Evolutionary conservation across 23 tunicate genomes (phyloP).

Genomic region (Botrylloides violaceus): DNA sequence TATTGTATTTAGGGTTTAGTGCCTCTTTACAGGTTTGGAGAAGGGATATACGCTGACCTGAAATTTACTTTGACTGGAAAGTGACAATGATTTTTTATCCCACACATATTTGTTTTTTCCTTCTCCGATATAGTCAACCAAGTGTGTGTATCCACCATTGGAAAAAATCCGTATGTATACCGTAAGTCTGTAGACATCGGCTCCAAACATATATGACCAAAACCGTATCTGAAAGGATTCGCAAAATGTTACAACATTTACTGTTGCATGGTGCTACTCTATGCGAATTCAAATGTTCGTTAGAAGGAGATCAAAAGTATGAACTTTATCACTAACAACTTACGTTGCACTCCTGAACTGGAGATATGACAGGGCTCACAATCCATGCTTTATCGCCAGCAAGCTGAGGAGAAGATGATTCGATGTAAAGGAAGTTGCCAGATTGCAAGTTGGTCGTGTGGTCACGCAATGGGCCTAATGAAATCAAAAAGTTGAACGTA

Average conservation of each 20-base stretch:
- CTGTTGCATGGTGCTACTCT: too few relatives aligned
- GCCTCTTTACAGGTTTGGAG: too few relatives aligned
- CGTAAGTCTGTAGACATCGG: conserved; percentile 52
- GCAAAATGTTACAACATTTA: too few relatives aligned
- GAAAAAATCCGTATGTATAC: conserved; percentile 49
- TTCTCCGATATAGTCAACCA: conserved; percentile 20
- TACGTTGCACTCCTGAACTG: neutral
- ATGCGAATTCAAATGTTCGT: too few relatives aligned
- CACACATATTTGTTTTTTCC: conserved; percentile 27
- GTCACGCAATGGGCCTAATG: conserved; percentile 73
- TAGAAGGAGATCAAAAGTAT: too few relatives aligned
- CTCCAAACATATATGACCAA: conserved; percentile 84
- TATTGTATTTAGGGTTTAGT: too few relatives aligned
- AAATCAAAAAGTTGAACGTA: neutral
- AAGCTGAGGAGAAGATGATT: conserved; percentile 20
- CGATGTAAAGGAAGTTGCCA: conserved; percentile 43
- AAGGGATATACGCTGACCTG: conserved; percentile 11
- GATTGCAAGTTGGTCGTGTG: conserved; percentile 38
- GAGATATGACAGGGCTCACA: conserved; percentile 37
- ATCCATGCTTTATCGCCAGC: conserved; percentile 73
- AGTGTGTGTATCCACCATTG: conserved; percentile 57
- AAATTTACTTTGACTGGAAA: conserved; percentile 17
- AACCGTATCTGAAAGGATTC: conserved; percentile 75
- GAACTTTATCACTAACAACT: too few relatives aligned
- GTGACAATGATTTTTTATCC: conserved; percentile 33